Evolutionary conservation across 2,797 vertebrate genomes (phyloP).

Genomic region (Hybognathus amarus): DNA sequence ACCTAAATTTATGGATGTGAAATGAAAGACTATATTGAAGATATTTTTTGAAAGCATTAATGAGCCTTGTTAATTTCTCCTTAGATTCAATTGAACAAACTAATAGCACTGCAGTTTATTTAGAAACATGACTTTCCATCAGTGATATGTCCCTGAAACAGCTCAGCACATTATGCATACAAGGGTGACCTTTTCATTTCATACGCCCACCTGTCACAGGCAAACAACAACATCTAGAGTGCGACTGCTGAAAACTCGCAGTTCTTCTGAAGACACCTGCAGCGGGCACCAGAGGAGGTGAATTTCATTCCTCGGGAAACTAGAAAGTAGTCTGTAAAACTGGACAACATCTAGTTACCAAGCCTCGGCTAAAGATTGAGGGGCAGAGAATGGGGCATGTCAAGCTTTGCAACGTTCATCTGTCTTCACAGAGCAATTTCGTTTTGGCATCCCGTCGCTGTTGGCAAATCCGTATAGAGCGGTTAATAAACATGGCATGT

Average conservation of each 20-base stretch:
- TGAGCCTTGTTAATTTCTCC: not conserved
- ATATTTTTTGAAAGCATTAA: not conserved
- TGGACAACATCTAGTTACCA: slow-evolving; percentile 39
- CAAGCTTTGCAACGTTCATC: slow-evolving; percentile 52
- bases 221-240: not conserved
- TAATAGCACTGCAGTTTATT: slow-evolving; percentile 1
- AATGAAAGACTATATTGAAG: not conserved
- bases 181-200: slow-evolving; percentile 50
- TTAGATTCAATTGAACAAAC: not conserved
- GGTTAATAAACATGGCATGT: slow-evolving; percentile 58
- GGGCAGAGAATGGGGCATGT: slow-evolving; percentile 26
- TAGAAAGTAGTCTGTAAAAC: not conserved
- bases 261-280: slow-evolving; percentile 42
- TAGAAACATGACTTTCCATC: slow-evolving; percentile 20
- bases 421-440: slow-evolving; percentile 62
- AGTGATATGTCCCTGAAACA: slow-evolving; percentile 22
- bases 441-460: slow-evolving; percentile 53
- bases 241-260: not conserved
- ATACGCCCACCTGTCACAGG: slow-evolving; percentile 16
- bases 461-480: slow-evolving; percentile 45
- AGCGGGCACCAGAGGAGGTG: not conserved
- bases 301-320: not conserved
- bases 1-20: not conserved
- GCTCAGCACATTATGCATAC: slow-evolving; percentile 17
- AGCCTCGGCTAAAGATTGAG: slow-evolving; percentile 35